Base-by-base conservation (phyloP, 2,888 invertebrate genomes). In the Stegophylla sp. region DNA sequence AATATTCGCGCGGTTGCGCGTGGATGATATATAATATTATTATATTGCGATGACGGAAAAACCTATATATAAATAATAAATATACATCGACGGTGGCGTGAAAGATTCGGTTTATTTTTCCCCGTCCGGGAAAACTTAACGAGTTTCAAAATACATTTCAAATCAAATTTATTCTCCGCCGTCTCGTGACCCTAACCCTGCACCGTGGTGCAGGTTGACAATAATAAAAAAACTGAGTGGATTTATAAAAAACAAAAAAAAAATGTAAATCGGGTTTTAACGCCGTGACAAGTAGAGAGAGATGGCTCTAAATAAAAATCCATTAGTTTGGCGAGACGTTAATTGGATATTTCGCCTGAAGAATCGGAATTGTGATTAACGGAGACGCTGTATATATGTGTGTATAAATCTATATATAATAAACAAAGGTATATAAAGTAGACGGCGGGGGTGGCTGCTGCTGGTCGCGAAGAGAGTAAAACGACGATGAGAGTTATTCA, bases 341-440 rank as follows among this genome's bases (percentile, higher is more conserved):
- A 79, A 79, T 79, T 79, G 79, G 79, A 79, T 79, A 79, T 79
- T 79, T 79, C 71, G 79, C 71, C 79, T 69, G 69, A 71, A 79
- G 79, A 79, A 79, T 77, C 77, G 59, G 77, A 77, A 77, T 79
- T 61, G 79, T 79, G 79, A 79, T 79, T 79, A 79, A 79, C 79
- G 71, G 61, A 79, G 79, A 79, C 69, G 43, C 23, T 45, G 4
- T 45, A 34, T 56, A 43, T 41, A 76, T 41, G 64, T 41, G 34
- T 9, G 41, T 63, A 53, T 34, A 53, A 34, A 45, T 67, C 3
- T 17, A 28, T n/a, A 34, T n/a, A 45, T 23, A 48, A 45, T 23
- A 48, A 1, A 67, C 28, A 20, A 34, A 34, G 34, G 34, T 34
- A 34, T 53, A 15, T 13, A 41, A n/a, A 12, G 28, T 12, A 20